phyloP scores from a whole-genome alignment of 2,888 invertebrate genomes.

The Drosophila borborema region DNA sequence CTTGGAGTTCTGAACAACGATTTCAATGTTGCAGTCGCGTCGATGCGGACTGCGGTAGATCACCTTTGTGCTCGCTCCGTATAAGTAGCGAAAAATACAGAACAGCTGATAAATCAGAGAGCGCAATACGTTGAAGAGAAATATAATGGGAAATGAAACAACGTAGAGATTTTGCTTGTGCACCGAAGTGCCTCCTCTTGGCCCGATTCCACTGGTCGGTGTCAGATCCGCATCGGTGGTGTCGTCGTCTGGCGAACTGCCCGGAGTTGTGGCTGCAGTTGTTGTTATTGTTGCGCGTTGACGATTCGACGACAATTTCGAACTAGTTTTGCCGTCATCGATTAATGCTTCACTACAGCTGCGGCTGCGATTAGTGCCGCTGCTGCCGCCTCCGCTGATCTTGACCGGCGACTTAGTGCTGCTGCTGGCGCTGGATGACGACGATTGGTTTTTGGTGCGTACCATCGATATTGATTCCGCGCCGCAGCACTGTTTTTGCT shows the following conservation, averaged over 20 bases:
- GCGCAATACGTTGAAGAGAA: constrained; percentile 93
- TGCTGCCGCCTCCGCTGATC: constrained; percentile 55
- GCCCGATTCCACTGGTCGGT: constrained; percentile 62
- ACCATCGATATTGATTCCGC: constrained; percentile 83
- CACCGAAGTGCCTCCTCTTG: constrained; percentile 87
- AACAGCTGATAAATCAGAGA: constrained; percentile 94
- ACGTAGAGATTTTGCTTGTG: constrained; percentile 95
- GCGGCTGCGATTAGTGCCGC: constrained; percentile 82
- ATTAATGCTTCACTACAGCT: constrained; percentile 83
- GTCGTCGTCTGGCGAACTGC: constrained; percentile 79
- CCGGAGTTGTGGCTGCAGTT: constrained; percentile 62
- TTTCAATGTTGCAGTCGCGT: constrained; percentile 86
- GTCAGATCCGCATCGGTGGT: constrained; percentile 73
- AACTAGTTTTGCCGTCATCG: constrained; percentile 74
- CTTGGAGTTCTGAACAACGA: constrained; percentile 86
- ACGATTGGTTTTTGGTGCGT: constrained; percentile 85
- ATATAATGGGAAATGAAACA: constrained; percentile 94
- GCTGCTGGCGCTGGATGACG: constrained; percentile 82
- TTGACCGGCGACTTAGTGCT: constrained; percentile 83
- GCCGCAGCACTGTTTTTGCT: constrained; percentile 45
- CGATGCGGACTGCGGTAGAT: constrained; percentile 87
- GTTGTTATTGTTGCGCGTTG: constrained; percentile 38
- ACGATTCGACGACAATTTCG: constrained; percentile 52
- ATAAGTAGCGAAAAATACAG: constrained; percentile 93
- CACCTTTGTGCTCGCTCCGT: constrained; percentile 92